Evolutionary conservation across 1,140 invertebrate genomes (phyloP), one percentile per base, ranked within the genome.

Genomic region (Caenorhabditis remanei): DNA sequence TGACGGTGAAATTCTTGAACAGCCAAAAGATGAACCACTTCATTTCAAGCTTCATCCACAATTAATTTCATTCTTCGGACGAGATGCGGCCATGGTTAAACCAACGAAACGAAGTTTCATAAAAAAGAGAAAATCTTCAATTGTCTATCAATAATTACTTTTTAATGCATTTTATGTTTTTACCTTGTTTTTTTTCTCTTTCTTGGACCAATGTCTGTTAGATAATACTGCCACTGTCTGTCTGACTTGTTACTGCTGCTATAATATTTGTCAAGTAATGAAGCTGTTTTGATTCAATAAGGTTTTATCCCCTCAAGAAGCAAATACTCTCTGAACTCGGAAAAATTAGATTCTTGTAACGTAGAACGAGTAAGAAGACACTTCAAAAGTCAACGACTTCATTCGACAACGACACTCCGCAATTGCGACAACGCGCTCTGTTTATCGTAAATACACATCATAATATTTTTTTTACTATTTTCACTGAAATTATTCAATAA

Each of bases 41-140:
- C 87, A 87, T 56, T 86, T 89, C 75, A 89, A 90, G 61, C 87
- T 92, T 24, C 91, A 93, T 85, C 89, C 92, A 40, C 85, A 89
- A 7, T 50, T 92, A 24, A 92, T 92, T 58, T 87, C 86, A 24
- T 93, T 90, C 82, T 92, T 92, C 83, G 91, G 91, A 13, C 67
- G 89, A 65, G 90, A 91, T 58, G 86, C 89, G 14, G 91, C 91
- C 46, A 75, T 92, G 32, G 87, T 89, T 11, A 88, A 91, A 61
- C 88, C 90, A 21, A 85, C 88, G 24, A 89, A 92, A 50, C 32
- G 86, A 32, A 88, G 88, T 61, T 90, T 92, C 41, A 84, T 89
- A 14, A 88, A 88, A 53, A 85, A 88, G 58, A 40, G 87, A 24
- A 88, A 88, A 63, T 83, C 75, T 32, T 83, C 75, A 32, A 82